phyloP scores from a whole-genome alignment of 2,113 vertebrate species.

The Alouatta palliata region DNA sequence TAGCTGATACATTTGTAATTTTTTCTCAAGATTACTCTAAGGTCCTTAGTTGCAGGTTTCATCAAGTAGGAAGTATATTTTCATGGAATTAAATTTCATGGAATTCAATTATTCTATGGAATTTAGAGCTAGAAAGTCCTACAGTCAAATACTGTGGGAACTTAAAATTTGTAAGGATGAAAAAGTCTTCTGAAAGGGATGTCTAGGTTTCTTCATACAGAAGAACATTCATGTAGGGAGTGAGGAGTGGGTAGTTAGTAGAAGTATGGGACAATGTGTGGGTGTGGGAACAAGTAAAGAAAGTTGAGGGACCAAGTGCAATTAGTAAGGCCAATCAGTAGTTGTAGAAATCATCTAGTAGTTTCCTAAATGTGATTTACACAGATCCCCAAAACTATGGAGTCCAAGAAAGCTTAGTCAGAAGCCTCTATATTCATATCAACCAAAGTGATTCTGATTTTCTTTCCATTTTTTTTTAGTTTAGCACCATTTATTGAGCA shows the following conservation, averaged over 20 bases:
- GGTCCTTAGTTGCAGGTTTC: background rate
- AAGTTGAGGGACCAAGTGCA: background rate
- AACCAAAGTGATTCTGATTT: background rate
- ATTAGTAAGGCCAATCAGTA: background rate
- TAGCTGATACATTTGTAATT: background rate
- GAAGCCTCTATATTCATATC: background rate
- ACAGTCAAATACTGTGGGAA: background rate
- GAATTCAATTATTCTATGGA: constrained; percentile 53
- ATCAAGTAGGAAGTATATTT: background rate
- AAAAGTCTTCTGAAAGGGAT: background rate
- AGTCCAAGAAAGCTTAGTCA: background rate
- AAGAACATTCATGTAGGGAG: background rate
- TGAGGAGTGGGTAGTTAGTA: background rate
- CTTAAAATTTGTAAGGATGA: constrained; percentile 26
- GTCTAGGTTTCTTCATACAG: background rate
- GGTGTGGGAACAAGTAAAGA: background rate
- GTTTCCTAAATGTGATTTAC: background rate
- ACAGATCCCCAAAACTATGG: background rate
- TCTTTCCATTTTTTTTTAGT: background rate
- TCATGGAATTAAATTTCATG: constrained; percentile 48
- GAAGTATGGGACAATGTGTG: background rate
- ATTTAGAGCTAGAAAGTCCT: constrained; percentile 11
- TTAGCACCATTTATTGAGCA: constrained; percentile 27
- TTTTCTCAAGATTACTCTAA: constrained; percentile 36
- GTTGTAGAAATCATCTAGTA: background rate